Conservation (phyloP, 2,113 vertebrate species). For the Zosterops lateralis region DNA sequence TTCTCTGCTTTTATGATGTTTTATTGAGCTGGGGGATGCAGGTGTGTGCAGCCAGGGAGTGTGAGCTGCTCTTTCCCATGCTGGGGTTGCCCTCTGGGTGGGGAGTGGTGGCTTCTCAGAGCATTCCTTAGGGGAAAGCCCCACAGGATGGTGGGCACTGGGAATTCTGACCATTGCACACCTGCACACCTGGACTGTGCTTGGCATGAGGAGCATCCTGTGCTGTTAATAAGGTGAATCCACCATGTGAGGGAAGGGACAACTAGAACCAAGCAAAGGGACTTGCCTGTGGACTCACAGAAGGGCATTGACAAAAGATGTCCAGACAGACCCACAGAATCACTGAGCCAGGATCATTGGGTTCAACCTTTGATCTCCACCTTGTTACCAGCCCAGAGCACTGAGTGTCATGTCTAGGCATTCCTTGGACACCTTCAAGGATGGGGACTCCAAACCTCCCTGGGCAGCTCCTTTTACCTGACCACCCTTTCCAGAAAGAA, state of each 20-base stretch:
- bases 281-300: not conserved
- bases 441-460: too few relatives aligned
- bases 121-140: not conserved
- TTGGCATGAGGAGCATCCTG: accelerated
- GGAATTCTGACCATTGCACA: accelerated
- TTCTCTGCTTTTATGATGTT: slow-evolving; percentile 44
- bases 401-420: accelerated
- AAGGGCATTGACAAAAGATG: not conserved
- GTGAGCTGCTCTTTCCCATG: not conserved
- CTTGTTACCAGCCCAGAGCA: not conserved
- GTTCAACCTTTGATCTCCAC: not conserved
- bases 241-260: not conserved
- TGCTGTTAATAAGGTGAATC: not conserved
- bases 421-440: not conserved
- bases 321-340: not conserved
- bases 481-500: accelerated
- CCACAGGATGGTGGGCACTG: not conserved
- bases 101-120: not conserved
- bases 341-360: accelerated
- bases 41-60: not conserved
- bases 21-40: not conserved
- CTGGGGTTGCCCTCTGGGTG: not conserved
- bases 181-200: not conserved
- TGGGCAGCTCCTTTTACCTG: not conserved
- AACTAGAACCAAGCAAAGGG: not conserved